These are phyloP conservation scores for Lonchura striata DNA, from an alignment of 2,113 vertebrate species.

Conservation along the genomic window DNA sequence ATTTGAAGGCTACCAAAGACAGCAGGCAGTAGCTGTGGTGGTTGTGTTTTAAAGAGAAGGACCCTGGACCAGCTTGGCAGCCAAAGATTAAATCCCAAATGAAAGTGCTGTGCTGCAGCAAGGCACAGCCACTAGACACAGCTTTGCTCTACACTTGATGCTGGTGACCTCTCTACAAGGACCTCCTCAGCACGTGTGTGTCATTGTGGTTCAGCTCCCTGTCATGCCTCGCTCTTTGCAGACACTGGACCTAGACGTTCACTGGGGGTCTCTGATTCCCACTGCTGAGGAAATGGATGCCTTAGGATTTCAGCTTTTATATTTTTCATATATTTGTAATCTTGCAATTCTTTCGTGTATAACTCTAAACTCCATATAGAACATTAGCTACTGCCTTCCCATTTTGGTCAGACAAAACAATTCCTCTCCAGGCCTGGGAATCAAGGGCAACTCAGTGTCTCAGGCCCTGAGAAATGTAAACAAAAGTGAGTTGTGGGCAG, in stretches of 20 bases:
- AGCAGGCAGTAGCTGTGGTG: neutral
- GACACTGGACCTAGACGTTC: neutral
- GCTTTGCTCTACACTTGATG: neutral
- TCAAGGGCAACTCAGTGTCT: too few species aligned
- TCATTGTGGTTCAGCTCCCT: neutral
- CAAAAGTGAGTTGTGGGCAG: neutral
- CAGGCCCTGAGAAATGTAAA: neutral
- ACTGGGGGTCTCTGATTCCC: neutral
- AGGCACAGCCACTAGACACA: neutral
- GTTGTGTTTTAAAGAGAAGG: neutral
- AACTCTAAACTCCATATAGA: neutral
- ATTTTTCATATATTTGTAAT: neutral
- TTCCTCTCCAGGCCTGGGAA: neutral
- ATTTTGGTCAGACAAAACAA: neutral
- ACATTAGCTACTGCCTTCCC: neutral
- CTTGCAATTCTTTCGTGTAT: neutral
- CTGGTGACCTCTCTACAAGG: neutral
- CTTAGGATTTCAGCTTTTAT: neutral
- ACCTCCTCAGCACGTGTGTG: neutral
- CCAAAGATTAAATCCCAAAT: neutral
- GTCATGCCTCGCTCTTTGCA: neutral
- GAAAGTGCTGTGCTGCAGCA: neutral
- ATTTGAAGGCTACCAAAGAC: neutral
- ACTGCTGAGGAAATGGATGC: neutral
- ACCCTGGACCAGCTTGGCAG: neutral